These are phyloP conservation scores for Riparia riparia DNA, from an alignment of 2,113 vertebrate genomes.

Conservation along the genomic window DNA sequence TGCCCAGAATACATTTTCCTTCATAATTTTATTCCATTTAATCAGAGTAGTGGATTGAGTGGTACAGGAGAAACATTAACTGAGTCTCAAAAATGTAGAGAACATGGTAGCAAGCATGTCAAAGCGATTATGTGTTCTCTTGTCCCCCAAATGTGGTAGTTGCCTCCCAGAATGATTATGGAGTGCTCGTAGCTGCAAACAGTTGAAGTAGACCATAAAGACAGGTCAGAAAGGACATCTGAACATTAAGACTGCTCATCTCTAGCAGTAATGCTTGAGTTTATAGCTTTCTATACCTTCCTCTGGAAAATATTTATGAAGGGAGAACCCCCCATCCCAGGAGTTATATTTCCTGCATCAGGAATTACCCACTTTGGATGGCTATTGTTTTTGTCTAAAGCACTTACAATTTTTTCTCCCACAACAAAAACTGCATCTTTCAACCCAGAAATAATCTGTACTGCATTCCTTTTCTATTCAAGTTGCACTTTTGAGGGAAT, in stretches of 20 bases:
- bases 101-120: neutral
- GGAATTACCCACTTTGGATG: neutral
- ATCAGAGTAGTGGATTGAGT: neutral
- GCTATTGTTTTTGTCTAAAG: neutral
- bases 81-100: neutral
- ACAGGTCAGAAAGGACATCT: neutral
- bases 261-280: neutral
- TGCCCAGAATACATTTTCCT: neutral
- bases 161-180: neutral
- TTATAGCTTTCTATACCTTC: neutral
- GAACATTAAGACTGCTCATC: neutral
- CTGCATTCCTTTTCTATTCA: neutral
- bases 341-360: neutral
- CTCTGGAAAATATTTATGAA: neutral
- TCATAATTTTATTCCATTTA: constrained; percentile 4
- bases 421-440: neutral
- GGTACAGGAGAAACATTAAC: neutral
- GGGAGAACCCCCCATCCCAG: neutral
- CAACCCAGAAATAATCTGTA: neutral
- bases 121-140: neutral
- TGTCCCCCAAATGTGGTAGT: neutral
- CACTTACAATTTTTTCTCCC: neutral
- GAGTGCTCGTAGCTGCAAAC: neutral
- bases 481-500: neutral
- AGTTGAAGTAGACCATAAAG: neutral